phyloP scores from a whole-genome alignment of 2,888 invertebrate genomes.

The Eupithecia centaureata region DNA sequence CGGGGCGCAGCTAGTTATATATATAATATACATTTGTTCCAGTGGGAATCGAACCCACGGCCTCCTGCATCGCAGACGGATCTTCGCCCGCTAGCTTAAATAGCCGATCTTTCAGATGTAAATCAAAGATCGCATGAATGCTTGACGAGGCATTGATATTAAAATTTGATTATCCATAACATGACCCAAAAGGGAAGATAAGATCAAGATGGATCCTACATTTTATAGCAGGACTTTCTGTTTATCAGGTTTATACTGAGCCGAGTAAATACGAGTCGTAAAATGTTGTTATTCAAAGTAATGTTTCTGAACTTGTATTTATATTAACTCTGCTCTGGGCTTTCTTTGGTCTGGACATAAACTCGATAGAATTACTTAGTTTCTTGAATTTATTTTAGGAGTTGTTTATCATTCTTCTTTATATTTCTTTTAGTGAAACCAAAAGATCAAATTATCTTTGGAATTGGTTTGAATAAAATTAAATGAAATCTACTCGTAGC shows the following conservation, averaged over 20 bases:
- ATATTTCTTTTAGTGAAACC: background rate
- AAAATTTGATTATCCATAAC: slow-evolving; percentile 29
- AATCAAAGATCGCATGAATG: background rate
- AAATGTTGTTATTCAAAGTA: slow-evolving; percentile 7
- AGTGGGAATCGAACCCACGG: too few species aligned
- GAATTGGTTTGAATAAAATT: background rate
- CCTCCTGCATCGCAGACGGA: too few species aligned
- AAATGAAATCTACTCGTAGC: background rate
- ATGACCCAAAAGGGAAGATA: slow-evolving; percentile 26
- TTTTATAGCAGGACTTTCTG: slow-evolving; percentile 29
- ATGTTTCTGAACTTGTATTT: slow-evolving; percentile 5
- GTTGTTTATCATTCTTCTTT: background rate
- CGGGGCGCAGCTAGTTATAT: too few species aligned
- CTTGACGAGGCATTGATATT: slow-evolving; percentile 9
- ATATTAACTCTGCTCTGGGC: background rate
- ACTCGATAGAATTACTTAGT: background rate
- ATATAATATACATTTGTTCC: too few species aligned
- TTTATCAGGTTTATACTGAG: slow-evolving; percentile 14
- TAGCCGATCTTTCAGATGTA: background rate
- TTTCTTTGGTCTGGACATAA: slow-evolving; percentile 5
- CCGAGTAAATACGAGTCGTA: slow-evolving; percentile 17
- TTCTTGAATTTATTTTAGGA: background rate
- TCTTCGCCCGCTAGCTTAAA: too few species aligned
- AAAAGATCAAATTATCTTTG: background rate
- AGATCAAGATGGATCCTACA: slow-evolving; percentile 25